A percentile compares a stretch with the other conserved stretches of the same genome.
These are phyloP conservation scores for Drosophila sp. DNA, from an alignment of 1,140 invertebrate genomes.

Conservation along the genomic window DNA sequence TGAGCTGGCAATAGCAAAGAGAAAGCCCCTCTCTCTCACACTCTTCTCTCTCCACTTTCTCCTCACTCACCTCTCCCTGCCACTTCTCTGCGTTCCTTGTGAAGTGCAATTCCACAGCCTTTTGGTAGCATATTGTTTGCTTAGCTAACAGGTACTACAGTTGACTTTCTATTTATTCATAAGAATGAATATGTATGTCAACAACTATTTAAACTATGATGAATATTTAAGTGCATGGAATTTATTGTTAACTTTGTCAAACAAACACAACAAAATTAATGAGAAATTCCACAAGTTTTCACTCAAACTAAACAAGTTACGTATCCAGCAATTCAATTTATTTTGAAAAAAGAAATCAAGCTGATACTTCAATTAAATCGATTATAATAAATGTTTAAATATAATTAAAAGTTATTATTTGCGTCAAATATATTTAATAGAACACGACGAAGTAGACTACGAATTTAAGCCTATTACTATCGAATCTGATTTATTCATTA, in stretches of 20 bases:
- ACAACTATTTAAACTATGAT: background rate
- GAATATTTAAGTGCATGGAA: constrained; percentile 2
- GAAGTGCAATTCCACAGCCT: background rate
- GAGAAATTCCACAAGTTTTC: background rate
- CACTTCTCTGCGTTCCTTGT: background rate
- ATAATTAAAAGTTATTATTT: background rate
- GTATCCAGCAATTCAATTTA: background rate
- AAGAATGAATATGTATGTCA: background rate
- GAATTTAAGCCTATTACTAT: background rate
- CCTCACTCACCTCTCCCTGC: background rate
- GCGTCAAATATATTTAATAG: background rate
- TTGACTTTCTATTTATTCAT: constrained; percentile 6
- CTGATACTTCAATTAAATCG: background rate
- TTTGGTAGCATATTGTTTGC: constrained; percentile 2
- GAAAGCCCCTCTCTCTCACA: background rate
- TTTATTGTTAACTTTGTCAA: constrained; percentile 1
- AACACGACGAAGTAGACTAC: background rate
- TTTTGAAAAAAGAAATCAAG: background rate
- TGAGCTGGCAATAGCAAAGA: constrained; percentile 15
- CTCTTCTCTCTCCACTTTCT: background rate
- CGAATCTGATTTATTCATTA: background rate
- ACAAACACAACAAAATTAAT: background rate
- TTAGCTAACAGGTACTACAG: background rate
- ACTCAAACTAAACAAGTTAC: background rate
- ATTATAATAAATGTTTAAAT: background rate